Percentiles rank a stretch among this genome's conserved stretches.
Conservation (phyloP, 2,797 vertebrate genomes). For the Urophycis tenuis region DNA sequence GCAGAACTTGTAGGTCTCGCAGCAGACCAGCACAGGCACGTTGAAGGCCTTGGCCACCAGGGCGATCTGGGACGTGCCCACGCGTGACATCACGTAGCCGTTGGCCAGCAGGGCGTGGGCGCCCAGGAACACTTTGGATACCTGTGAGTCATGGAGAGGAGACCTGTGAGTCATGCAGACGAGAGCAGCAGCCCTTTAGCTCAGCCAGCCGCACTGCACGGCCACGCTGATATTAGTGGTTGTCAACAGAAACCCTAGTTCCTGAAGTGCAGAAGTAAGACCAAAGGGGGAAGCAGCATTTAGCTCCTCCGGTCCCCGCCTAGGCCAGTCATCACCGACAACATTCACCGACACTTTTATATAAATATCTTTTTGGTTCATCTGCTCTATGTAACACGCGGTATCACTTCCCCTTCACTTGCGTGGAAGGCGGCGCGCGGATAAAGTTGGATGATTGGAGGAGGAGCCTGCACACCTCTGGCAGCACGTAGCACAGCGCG, state of each 20-base stretch:
- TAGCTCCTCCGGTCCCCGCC: neutral
- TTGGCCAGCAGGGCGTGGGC: conserved; percentile 94
- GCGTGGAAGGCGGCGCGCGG: neutral
- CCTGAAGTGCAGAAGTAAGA: neutral
- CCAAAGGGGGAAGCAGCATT: neutral
- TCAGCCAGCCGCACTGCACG: neutral
- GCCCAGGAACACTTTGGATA: conserved; percentile 94
- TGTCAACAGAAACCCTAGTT: neutral
- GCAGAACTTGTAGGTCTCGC: conserved; percentile 99
- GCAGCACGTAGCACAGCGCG: conserved; percentile 88
- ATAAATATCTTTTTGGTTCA: too few relatives aligned
- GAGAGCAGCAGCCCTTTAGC: neutral
- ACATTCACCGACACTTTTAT: too few relatives aligned
- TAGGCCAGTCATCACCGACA: too few relatives aligned
- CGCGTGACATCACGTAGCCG: conserved; percentile 94
- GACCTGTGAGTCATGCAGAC: too few relatives aligned
- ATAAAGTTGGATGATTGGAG: neutral
- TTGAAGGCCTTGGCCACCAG: conserved; percentile 93
- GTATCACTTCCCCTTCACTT: neutral
- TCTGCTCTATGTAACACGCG: too few relatives aligned
- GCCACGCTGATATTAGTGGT: neutral
- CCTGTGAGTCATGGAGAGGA: conserved; percentile 71
- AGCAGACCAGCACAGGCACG: conserved; percentile 95
- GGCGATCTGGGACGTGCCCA: conserved; percentile 93
- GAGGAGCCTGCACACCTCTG: conserved; percentile 72